phyloP scores from a whole-genome alignment of 2,113 vertebrate species.

The Bujurquina vittata region DNA sequence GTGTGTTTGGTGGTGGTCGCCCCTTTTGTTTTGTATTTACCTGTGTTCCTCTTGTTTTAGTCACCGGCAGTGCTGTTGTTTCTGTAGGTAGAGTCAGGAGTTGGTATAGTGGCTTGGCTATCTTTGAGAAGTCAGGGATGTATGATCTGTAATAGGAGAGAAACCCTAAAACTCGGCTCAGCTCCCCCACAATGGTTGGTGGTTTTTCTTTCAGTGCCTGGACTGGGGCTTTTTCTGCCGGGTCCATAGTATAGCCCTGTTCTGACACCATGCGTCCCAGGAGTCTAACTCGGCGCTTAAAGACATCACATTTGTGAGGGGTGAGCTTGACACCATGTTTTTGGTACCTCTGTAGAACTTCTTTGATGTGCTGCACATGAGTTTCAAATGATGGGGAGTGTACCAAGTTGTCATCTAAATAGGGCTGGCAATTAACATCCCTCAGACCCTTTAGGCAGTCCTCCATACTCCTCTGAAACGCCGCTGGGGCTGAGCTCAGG shows the following conservation, averaged over 20 bases:
- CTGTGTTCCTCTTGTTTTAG: too few species aligned
- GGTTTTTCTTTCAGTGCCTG: background rate
- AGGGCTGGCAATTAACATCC: background rate
- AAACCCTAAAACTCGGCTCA: background rate
- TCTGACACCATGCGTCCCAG: background rate
- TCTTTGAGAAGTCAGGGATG: background rate
- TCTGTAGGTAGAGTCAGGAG: too few species aligned
- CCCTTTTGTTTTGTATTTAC: too few species aligned
- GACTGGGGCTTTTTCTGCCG: background rate
- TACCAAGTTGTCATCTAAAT: background rate
- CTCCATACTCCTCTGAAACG: background rate
- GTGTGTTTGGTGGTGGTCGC: too few species aligned
- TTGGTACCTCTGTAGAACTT: constrained; percentile 7
- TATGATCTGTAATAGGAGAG: background rate
- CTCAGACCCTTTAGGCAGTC: background rate
- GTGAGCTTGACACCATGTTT: background rate
- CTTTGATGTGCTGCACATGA: background rate
- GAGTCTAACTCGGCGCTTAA: background rate
- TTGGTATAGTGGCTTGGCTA: too few species aligned
- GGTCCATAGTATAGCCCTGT: background rate
- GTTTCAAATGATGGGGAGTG: background rate
- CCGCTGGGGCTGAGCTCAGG: background rate
- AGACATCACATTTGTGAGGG: constrained; percentile 1
- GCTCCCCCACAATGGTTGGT: background rate
- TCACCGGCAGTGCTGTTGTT: too few species aligned